Evolutionary conservation across 2,113 vertebrate genomes (phyloP).

Genomic region (Gymnorhina tibicen): DNA sequence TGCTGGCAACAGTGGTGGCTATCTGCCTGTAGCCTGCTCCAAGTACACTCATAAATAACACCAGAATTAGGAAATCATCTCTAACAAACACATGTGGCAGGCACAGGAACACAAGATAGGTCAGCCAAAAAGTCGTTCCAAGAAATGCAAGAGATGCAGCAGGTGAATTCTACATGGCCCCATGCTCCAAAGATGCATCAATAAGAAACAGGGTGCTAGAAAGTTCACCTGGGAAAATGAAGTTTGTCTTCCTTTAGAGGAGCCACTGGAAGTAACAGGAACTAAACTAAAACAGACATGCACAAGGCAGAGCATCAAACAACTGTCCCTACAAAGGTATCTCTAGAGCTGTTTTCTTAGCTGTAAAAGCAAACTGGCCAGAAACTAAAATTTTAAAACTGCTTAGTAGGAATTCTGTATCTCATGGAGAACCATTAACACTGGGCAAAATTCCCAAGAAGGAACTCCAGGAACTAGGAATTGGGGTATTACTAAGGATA

Average conservation of each 20-base stretch:
- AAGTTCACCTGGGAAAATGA: neutral
- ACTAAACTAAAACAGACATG: neutral
- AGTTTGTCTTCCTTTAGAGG: neutral
- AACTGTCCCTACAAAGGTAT: neutral
- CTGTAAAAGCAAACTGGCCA: neutral
- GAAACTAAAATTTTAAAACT: neutral
- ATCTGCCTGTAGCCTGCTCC: neutral
- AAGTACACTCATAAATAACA: rapidly evolving
- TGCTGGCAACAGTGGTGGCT: neutral
- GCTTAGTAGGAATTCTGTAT: neutral
- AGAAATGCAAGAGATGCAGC: neutral
- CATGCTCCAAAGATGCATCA: neutral
- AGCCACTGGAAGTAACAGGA: neutral
- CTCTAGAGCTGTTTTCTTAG: neutral
- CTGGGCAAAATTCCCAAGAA: neutral
- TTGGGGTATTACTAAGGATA: neutral
- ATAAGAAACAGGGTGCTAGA: neutral
- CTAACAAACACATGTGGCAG: neutral
- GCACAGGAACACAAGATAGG: neutral
- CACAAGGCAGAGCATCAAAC: neutral
- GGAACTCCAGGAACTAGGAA: neutral
- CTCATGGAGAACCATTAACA: neutral
- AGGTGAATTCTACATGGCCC: neutral
- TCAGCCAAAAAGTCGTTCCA: neutral
- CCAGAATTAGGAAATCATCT: neutral